Base-by-base conservation (phyloP, 1,140 invertebrate species). In the Bombus ignitus region DNA sequence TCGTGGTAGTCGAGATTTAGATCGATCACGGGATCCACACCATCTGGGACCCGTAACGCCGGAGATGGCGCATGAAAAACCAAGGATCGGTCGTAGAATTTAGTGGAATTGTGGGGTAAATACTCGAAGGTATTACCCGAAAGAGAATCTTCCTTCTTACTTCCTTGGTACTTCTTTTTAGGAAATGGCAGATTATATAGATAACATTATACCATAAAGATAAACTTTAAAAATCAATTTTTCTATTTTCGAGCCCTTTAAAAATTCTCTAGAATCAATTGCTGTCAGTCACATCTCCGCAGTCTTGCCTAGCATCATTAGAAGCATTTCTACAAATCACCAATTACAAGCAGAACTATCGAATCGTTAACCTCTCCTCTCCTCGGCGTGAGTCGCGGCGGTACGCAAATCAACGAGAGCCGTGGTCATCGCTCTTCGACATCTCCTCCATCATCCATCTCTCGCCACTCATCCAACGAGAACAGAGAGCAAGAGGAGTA, bases 391-490 rank as follows among this genome's bases (percentile, higher is more conserved):
- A 28, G 44, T 65, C n/a, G 47, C 6, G n/a, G 9, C 28, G 15
- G 32, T 44, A 53, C 74, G 62, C 37, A 68, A 83, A 70, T 71
- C n/a, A 12, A 8, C 37, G 53, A 28, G 18, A 25, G 1, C 2
- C 6, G 32, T 35, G 25, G 42, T 15, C 8, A 28, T 22, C 39
- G 39, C 1, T 44, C 37, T 1, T 28, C 32, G 57, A 39, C 66
- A n/a, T 65, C 39, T n/a, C 2, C n/a, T 28, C n/a, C 75, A 84
- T 84, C 82, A 79, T 84, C 75, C 53, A 71, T 78, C 82, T 79
- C 65, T 79, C 74, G 25, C 2, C 53, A n/a, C 15, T 18, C 47
- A 22, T 57, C 8, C 47, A 22, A 35, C 68, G 32, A 13, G 65
- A 68, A 42, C 39, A 8, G 28, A n/a, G 44, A 53, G 35, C 9